Percentiles rank a stretch among this genome's conserved stretches.
Evolutionary conservation across 1,140 invertebrate species (phyloP).

Genomic region (Dufourea novaeangliae): DNA sequence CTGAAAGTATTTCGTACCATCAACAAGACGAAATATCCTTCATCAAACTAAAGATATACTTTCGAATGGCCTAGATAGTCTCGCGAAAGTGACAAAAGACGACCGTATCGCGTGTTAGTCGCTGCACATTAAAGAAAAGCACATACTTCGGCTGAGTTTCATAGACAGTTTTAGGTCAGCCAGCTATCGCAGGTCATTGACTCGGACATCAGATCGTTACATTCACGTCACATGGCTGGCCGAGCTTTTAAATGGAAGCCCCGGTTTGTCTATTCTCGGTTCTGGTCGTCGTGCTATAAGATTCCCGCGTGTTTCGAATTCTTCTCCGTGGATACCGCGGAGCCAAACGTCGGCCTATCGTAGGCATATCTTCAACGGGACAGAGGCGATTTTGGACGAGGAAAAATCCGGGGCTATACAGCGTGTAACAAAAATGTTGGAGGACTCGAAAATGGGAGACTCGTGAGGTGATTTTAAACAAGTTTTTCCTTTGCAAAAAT

Average conservation of each 20-base stretch:
- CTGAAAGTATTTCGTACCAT: no score
- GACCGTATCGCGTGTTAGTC: neutral
- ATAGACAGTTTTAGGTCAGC: conserved; percentile 63
- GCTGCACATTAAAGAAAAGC: conserved; percentile 24
- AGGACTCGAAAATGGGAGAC: no score
- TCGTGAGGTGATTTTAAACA: no score
- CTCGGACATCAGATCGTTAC: conserved; percentile 64
- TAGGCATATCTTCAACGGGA: no score
- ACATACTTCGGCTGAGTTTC: conserved; percentile 37
- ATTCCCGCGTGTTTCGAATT: conserved; percentile 8
- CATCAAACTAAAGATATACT: no score
- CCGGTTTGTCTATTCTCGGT: conserved; percentile 61
- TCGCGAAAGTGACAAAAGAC: neutral
- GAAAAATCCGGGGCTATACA: no score
- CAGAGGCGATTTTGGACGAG: no score
- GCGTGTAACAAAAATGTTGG: no score
- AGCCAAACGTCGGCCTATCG: no score
- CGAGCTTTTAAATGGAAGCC: conserved; percentile 55
- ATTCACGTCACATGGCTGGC: conserved; percentile 63
- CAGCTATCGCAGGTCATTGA: conserved; percentile 66
- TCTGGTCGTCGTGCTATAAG: conserved; percentile 41
- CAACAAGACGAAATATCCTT: no score
- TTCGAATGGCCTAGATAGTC: no score
- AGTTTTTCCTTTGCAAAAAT: no score
- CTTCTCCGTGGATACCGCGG: neutral